Base-by-base conservation (phyloP, 2,113 vertebrate species). In the Phyllopteryx taeniolatus region DNA sequence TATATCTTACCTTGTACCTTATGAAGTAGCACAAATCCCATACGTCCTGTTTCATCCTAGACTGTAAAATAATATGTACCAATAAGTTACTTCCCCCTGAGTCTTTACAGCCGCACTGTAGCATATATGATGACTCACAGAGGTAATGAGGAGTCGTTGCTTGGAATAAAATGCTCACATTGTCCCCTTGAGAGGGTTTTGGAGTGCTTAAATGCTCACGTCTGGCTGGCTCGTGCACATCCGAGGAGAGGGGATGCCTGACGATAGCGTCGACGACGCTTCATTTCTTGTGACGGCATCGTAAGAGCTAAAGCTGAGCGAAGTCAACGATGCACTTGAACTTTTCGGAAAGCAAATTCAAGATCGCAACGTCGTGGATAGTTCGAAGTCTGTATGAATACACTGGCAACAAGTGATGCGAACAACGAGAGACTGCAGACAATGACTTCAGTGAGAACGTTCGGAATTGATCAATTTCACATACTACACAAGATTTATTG, bases 101-200 rank as follows among this genome's bases (percentile, higher is more conserved):
- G 63, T 71, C 42, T 85, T 83, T 65, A 61, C 80, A 68, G 85
- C 74, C 80, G 68, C 69, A 27, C 68, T 73, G 78, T 73, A 77
- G 75, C 79, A 79, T 85, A 79, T 77, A 74, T 70, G 77, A 84
- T 90, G 89, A 90, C 77, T 90, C 88, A 90, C 76, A 11, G 76
- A 83, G 73, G 76, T 85, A 88, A 90, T 85, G 79, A 79, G 83
- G 87, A 77, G 83, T 81, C 83, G 67, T 90, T 84, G 84, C 74
- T 78, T 78, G 75, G 83, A 84, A 85, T 68, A 84, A 84, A 87
- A 83, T 71, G 72, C 76, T 87, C 72, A 75, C 56, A 76, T 86
- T 82, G 75, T 76, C 79, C 76, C 68, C 71, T 59, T 42, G 70
- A 80, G 78, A 82, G 75, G 62, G 79, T 82, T 9, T 70, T 81